Conservation (phyloP, 2,888 invertebrate species). For the Antheraea yamamai region DNA sequence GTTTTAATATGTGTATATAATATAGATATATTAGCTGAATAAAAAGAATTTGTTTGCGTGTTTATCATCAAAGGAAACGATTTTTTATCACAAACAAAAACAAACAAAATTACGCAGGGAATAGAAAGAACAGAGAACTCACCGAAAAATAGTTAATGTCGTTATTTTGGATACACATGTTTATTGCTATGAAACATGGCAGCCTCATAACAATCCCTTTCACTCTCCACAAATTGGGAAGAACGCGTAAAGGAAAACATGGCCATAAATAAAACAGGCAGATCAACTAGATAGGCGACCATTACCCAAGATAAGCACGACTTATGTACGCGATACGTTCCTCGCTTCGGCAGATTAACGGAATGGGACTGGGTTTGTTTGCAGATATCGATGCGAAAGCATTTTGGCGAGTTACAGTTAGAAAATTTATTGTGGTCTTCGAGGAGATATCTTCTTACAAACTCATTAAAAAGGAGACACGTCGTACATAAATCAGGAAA, state of each 20-base stretch:
- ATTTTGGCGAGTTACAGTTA: slow-evolving; percentile 73
- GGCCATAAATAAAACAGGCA: slow-evolving; percentile 81
- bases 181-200: slow-evolving; percentile 81
- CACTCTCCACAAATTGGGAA: slow-evolving; percentile 82
- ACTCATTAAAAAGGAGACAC: slow-evolving; percentile 82
- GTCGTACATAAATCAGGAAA: slow-evolving; percentile 79
- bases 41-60: not conserved
- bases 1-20: not conserved
- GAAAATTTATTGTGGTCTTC: slow-evolving; percentile 77
- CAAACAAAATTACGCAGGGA: slow-evolving; percentile 16
- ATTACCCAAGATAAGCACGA: slow-evolving; percentile 79
- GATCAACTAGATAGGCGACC: slow-evolving; percentile 81
- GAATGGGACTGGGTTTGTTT: slow-evolving; percentile 73
- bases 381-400: slow-evolving; percentile 77
- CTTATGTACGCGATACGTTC: slow-evolving; percentile 76
- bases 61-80: not conserved
- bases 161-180: slow-evolving; percentile 80
- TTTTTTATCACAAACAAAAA: not conserved
- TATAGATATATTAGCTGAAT: not conserved
- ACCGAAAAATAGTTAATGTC: slow-evolving; percentile 70
- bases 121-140: slow-evolving; percentile 32
- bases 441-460: slow-evolving; percentile 79
- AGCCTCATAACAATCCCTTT: slow-evolving; percentile 81
- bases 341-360: slow-evolving; percentile 76
- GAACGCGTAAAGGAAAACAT: slow-evolving; percentile 81